These are phyloP conservation scores for Rhabditoides inermis DNA, from an alignment of 2,888 invertebrate species.

Conservation along the genomic window DNA sequence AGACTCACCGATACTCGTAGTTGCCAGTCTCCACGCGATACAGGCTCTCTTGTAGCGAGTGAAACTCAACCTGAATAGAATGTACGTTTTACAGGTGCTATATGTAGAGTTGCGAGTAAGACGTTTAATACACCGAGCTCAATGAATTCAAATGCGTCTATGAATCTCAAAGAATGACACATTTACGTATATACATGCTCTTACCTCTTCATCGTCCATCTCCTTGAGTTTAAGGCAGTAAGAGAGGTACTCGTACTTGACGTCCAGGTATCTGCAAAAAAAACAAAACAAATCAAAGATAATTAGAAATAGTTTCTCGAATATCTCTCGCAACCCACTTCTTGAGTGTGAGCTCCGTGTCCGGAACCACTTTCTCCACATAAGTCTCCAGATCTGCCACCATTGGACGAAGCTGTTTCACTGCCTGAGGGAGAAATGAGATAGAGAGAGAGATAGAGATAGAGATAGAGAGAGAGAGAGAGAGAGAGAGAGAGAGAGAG, in stretches of 20 bases:
- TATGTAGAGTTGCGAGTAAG: no score
- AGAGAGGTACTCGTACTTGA: constrained; percentile 95
- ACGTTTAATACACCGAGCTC: constrained; percentile 30
- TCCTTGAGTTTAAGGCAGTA: constrained; percentile 98
- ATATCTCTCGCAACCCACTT: constrained; percentile 58
- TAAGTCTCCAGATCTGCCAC: neutral
- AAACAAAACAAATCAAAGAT: neutral
- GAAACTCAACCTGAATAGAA: no score
- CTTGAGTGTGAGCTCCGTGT: constrained; percentile 88
- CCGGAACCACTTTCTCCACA: constrained; percentile 72
- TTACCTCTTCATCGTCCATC: constrained; percentile 90
- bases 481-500: constrained; percentile 1
- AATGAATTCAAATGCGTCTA: no score
- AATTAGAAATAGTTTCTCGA: neutral
- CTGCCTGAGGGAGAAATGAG: neutral
- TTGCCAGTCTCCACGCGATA: constrained; percentile 98
- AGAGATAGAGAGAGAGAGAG: constrained; percentile 4
- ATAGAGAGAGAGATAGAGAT: constrained; percentile 4
- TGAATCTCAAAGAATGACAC: no score
- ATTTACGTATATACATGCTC: no score
- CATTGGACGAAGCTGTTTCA: constrained; percentile 11
- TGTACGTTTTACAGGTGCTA: no score
- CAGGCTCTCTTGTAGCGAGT: constrained; percentile 75
- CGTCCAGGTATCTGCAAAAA: constrained; percentile 71
- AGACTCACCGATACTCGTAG: constrained; percentile 77